phyloP scores from a whole-genome alignment of 2,888 invertebrate species.

The Lasius platythorax region DNA sequence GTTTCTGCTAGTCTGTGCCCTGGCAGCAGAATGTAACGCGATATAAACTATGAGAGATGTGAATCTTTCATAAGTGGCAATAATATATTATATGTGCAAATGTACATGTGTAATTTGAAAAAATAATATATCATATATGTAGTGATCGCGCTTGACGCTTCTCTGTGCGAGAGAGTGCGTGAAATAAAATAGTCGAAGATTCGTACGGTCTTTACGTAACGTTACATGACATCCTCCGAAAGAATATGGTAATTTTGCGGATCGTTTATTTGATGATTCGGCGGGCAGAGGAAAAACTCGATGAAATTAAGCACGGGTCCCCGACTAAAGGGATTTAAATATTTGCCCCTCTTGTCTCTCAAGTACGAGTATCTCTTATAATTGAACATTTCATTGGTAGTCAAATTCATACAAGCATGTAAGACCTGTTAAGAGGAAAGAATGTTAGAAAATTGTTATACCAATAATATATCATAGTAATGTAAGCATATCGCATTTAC shows the following conservation, averaged over 20 bases:
- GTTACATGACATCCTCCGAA: constrained; percentile 87
- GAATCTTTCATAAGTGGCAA: constrained; percentile 54
- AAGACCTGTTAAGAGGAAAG: constrained; percentile 89
- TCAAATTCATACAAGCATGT: constrained; percentile 97
- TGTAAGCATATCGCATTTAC: constrained; percentile 86
- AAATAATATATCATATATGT: constrained; percentile 52
- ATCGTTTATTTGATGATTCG: constrained; percentile 92
- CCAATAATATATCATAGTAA: neutral
- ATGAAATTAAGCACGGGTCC: constrained; percentile 95
- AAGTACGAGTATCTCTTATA: constrained; percentile 96
- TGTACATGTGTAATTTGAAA: constrained; percentile 55
- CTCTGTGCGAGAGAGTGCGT: constrained; percentile 22
- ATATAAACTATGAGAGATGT: constrained; percentile 48
- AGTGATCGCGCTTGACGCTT: constrained; percentile 21
- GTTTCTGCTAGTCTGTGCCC: constrained; percentile 15
- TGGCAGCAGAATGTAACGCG: constrained; percentile 27
- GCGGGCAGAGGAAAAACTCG: constrained; percentile 96
- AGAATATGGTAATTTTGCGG: constrained; percentile 87
- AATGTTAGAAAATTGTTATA: neutral
- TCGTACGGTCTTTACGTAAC: neutral
- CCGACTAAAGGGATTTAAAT: constrained; percentile 96
- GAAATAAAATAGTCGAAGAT: constrained; percentile 1
- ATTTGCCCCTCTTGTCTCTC: constrained; percentile 94
- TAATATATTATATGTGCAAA: constrained; percentile 58
- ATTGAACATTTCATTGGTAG: constrained; percentile 98